Evolutionary conservation across 2,797 vertebrate species (phyloP).

Genomic region (Acrossocheilus wenchowensis): DNA sequence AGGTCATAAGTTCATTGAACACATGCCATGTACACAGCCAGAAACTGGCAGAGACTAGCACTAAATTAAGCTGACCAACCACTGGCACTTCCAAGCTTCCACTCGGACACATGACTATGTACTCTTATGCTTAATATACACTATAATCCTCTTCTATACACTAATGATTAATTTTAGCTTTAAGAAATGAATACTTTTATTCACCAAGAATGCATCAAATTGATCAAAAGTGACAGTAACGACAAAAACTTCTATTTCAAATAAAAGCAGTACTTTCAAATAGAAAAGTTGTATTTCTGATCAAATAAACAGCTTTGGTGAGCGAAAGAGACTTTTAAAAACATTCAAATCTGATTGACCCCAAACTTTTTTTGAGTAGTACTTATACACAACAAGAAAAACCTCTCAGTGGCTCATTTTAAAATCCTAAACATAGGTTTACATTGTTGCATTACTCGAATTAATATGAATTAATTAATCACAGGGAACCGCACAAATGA

Average conservation of each 20-base stretch:
- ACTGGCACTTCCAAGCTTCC: background rate
- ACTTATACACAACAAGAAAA: background rate
- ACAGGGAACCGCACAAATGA: background rate
- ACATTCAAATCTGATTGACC: background rate
- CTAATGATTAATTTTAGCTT: background rate
- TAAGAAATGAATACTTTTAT: background rate
- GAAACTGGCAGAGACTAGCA: conserved; percentile 12
- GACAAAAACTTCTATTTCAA: background rate
- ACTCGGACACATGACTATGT: background rate
- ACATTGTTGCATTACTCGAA: background rate
- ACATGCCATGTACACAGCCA: background rate
- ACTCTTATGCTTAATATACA: background rate
- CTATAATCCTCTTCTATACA: background rate
- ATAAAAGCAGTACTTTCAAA: background rate
- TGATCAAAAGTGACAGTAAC: background rate
- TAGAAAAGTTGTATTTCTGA: background rate
- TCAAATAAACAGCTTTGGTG: background rate
- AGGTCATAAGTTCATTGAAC: background rate
- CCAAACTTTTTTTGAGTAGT: background rate
- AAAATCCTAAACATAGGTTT: background rate
- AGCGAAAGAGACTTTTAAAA: background rate
- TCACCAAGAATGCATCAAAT: background rate
- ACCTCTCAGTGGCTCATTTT: background rate
- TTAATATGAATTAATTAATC: background rate
- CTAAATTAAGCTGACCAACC: conserved; percentile 25